Percentiles rank a stretch among this genome's conserved stretches.
Evolutionary conservation across 2,888 invertebrate genomes (phyloP).

Genomic region (Scaptomyza tumidula): DNA sequence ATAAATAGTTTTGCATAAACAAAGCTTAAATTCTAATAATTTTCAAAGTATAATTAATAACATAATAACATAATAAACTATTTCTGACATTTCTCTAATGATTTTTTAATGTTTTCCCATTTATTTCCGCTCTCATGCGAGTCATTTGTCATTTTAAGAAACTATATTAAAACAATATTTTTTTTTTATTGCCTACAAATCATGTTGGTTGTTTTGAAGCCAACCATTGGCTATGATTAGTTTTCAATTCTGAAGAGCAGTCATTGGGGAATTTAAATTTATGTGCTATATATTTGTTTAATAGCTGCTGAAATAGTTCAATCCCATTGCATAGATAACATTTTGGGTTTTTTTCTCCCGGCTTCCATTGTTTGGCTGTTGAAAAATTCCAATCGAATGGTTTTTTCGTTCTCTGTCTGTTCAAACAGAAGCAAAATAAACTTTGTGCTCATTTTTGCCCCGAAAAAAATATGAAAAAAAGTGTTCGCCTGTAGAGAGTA

Average conservation of each 20-base stretch:
- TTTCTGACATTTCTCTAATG: not conserved
- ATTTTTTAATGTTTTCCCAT: not conserved
- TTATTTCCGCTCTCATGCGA: not conserved
- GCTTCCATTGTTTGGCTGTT: constrained; percentile 10
- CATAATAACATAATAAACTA: not conserved
- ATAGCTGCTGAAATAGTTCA: constrained; percentile 9
- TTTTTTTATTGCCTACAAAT: not conserved
- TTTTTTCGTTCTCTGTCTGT: not conserved
- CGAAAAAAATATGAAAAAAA: too few relatives aligned
- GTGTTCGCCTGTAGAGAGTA: not conserved
- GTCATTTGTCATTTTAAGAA: not conserved
- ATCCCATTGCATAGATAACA: not conserved
- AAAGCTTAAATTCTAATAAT: too few relatives aligned
- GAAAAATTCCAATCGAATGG: constrained; percentile 34
- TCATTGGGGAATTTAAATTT: not conserved
- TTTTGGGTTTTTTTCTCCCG: not conserved
- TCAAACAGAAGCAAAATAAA: constrained; percentile 29
- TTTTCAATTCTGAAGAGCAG: constrained; percentile 1
- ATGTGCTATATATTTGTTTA: constrained; percentile 7
- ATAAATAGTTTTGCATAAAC: too few relatives aligned
- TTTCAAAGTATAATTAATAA: too few relatives aligned
- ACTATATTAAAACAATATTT: not conserved
- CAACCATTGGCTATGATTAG: not conserved
- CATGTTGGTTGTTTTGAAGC: not conserved
- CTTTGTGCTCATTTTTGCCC: too few relatives aligned